phyloP scores from a whole-genome alignment of 2,797 vertebrate genomes.

The Pteropus rufus region DNA sequence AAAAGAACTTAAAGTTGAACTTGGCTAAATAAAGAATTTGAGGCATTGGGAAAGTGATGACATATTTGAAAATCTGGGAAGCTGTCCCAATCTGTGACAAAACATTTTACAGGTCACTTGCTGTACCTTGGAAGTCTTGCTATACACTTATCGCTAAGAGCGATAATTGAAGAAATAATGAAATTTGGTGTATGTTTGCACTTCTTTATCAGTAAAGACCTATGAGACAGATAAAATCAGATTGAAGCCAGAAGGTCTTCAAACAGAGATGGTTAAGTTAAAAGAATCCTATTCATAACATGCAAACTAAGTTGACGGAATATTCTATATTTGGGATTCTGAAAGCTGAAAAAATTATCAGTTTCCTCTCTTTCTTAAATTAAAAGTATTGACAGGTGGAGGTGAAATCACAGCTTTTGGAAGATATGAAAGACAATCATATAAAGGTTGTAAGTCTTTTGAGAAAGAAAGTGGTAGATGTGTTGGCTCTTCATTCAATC shows the following conservation, averaged over 20 bases:
- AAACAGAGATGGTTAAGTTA: not conserved
- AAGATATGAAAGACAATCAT: not conserved
- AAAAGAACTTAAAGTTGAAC: not conserved
- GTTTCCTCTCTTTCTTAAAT: not conserved
- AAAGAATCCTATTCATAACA: not conserved
- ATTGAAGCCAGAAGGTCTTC: not conserved
- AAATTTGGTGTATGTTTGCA: not conserved
- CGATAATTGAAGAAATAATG: not conserved
- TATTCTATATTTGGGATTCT: not conserved
- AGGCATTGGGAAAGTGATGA: not conserved
- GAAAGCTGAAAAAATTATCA: not conserved
- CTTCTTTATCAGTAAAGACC: not conserved
- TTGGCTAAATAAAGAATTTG: not conserved
- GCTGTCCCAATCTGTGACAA: not conserved
- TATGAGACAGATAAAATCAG: not conserved
- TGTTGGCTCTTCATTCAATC: not conserved
- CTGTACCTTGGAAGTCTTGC: not conserved
- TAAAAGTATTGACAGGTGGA: not conserved
- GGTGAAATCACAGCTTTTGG: not conserved
- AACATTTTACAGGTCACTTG: not conserved
- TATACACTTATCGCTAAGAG: not conserved
- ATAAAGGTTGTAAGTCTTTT: not conserved
- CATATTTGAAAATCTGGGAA: not conserved
- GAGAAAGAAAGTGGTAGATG: not conserved
- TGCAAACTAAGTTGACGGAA: not conserved